Conservation (phyloP, 2,113 vertebrate genomes). For the Oreochromis aureus region DNA sequence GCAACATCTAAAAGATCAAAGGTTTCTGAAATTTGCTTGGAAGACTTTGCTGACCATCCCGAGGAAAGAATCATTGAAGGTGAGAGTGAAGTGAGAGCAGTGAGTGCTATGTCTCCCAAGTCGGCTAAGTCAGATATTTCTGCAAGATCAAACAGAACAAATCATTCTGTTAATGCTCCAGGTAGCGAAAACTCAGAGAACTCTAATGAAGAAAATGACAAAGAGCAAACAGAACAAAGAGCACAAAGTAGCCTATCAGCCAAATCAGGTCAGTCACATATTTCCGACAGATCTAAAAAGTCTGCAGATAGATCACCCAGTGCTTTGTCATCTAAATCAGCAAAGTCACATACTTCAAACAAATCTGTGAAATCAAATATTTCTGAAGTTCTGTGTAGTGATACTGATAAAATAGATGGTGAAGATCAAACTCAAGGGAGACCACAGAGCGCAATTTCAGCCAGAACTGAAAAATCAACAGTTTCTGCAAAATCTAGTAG, state of each 20-base stretch:
- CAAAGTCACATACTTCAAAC: neutral
- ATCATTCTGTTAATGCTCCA: neutral
- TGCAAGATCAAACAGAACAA: neutral
- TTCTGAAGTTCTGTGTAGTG: neutral
- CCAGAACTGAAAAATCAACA: neutral
- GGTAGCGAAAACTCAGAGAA: neutral
- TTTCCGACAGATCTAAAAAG: slow-evolving; percentile 18
- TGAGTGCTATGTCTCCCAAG: neutral
- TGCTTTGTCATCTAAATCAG: slow-evolving; percentile 30
- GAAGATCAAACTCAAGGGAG: neutral
- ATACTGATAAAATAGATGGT: neutral
- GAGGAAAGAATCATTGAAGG: neutral
- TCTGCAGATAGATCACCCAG: slow-evolving; percentile 5
- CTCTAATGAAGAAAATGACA: neutral
- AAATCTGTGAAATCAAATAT: slow-evolving; percentile 12
- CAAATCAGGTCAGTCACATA: slow-evolving; percentile 31
- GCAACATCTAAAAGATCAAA: slow-evolving; percentile 28
- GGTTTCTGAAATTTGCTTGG: neutral
- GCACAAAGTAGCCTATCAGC: slow-evolving; percentile 29
- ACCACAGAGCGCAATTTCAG: slow-evolving; percentile 34
- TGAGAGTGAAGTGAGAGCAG: neutral
- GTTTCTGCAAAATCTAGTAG: slow-evolving; percentile 27
- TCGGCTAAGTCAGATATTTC: neutral
- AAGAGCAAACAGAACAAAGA: neutral
- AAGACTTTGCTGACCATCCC: neutral